Percentiles rank a stretch among this genome's conserved stretches.
These are phyloP conservation scores for Gavialis gangeticus DNA, from an alignment of 2,113 vertebrate genomes.

Conservation along the genomic window DNA sequence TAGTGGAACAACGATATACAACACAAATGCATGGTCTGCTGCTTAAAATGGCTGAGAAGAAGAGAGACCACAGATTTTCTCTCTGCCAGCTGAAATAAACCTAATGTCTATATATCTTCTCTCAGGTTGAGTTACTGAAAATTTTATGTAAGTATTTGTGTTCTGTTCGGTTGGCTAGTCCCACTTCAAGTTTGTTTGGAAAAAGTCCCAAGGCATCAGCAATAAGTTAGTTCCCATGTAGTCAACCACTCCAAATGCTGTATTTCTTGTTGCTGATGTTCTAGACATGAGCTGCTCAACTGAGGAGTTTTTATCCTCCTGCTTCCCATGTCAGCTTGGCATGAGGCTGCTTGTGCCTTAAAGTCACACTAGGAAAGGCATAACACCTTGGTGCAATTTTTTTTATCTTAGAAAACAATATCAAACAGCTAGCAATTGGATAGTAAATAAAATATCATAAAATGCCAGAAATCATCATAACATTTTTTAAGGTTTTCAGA, in stretches of 20 bases:
- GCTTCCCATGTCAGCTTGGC: neutral
- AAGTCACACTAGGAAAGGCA: neutral
- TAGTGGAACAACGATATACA: constrained; percentile 20
- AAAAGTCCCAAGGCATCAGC: neutral
- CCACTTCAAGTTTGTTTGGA: neutral
- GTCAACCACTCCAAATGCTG: neutral
- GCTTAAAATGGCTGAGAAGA: neutral
- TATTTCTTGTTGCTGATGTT: neutral
- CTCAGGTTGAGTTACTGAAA: neutral
- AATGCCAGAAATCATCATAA: fast-evolving
- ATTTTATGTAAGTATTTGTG: neutral
- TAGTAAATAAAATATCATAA: neutral
- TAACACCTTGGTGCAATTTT: neutral
- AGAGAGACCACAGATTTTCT: neutral
- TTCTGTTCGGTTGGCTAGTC: neutral
- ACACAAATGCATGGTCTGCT: fast-evolving
- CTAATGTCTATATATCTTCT: no score
- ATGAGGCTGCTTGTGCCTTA: neutral
- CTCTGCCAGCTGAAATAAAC: neutral
- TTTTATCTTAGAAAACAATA: neutral
- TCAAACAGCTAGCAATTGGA: fast-evolving
- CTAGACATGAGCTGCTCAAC: fast-evolving
- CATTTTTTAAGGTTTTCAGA: neutral
- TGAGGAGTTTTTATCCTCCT: neutral
- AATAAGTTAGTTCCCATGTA: neutral